A percentile compares a stretch with the other conserved stretches of the same genome.
phyloP scores from a whole-genome alignment of 2,888 invertebrate species.

The Limulus polyphemus region DNA sequence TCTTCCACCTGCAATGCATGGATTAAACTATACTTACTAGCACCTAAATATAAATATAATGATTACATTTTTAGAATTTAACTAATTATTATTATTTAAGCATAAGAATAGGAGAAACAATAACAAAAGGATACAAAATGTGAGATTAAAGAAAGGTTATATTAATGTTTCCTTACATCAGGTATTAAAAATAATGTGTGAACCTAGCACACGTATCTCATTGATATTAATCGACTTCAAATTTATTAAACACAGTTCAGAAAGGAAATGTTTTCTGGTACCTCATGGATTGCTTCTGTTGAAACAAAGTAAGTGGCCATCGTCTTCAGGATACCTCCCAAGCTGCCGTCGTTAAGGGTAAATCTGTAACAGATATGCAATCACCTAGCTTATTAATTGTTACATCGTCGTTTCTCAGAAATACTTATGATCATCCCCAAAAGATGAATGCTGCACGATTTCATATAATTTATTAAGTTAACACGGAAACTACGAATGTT shows the following conservation, averaged over 20 bases:
- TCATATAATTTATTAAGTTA: too few relatives aligned
- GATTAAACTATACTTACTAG: too few relatives aligned
- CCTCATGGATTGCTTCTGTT: conserved; percentile 56
- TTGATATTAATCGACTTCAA: background rate
- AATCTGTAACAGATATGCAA: conserved; percentile 44
- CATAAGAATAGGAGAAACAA: conserved; percentile 20
- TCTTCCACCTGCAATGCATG: conserved; percentile 47
- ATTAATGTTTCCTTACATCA: background rate
- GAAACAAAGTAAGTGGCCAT: conserved; percentile 58
- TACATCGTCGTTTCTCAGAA: background rate
- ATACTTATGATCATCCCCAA: too few relatives aligned
- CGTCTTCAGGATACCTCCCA: conserved; percentile 59
- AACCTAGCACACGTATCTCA: conserved; percentile 3
- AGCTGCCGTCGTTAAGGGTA: conserved; percentile 63
- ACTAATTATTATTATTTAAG: too few relatives aligned
- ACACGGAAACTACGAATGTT: too few relatives aligned
- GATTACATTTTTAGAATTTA: too few relatives aligned
- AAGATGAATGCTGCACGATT: too few relatives aligned
- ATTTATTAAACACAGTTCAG: background rate
- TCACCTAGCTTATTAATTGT: background rate
- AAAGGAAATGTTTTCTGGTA: conserved; percentile 33
- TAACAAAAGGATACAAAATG: conserved; percentile 10
- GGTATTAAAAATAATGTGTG: background rate
- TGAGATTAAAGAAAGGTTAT: too few relatives aligned
- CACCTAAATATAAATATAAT: too few relatives aligned